A percentile compares a stretch with the other conserved stretches of the same genome.
Conservation (phyloP, 2,113 vertebrate genomes). For the Micronycteris hirsuta region DNA sequence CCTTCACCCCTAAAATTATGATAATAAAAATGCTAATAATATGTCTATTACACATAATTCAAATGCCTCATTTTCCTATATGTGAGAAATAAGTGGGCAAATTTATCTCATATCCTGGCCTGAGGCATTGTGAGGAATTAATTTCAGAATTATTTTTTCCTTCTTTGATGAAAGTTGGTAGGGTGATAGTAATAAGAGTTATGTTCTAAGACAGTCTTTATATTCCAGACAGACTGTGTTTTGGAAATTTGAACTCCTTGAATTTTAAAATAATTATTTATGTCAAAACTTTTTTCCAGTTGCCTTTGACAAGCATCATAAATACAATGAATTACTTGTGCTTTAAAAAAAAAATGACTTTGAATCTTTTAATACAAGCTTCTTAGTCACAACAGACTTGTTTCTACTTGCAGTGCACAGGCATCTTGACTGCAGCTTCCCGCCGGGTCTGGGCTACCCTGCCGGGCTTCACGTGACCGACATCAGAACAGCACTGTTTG, state of each 20-base stretch:
- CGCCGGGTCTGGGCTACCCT: background rate
- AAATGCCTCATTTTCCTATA: slow-evolving; percentile 41
- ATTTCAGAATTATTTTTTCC: slow-evolving; percentile 45
- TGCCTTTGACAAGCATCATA: slow-evolving; percentile 52
- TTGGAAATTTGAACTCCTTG: slow-evolving; percentile 57
- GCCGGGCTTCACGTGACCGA: background rate
- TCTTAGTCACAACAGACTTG: slow-evolving; percentile 43
- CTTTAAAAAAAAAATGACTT: background rate
- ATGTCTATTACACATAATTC: slow-evolving; percentile 38
- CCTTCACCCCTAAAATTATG: slow-evolving; percentile 52
- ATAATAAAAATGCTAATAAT: slow-evolving; percentile 64
- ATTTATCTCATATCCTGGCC: slow-evolving; percentile 41
- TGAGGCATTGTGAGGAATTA: slow-evolving; percentile 44
- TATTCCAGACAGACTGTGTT: slow-evolving; percentile 22
- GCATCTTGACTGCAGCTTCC: slow-evolving; percentile 37
- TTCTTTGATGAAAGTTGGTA: slow-evolving; percentile 25
- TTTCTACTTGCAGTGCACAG: background rate
- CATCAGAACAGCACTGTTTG: background rate
- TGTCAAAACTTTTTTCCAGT: slow-evolving; percentile 39
- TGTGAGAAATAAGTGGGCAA: slow-evolving; percentile 11
- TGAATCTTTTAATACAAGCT: slow-evolving; percentile 40
- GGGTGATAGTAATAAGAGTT: slow-evolving; percentile 23
- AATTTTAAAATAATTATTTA: slow-evolving; percentile 54
- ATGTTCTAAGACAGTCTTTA: slow-evolving; percentile 39
- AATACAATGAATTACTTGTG: slow-evolving; percentile 49